These are phyloP conservation scores for Oceanites oceanicus DNA, from an alignment of 2,113 vertebrate species.

Conservation along the genomic window DNA sequence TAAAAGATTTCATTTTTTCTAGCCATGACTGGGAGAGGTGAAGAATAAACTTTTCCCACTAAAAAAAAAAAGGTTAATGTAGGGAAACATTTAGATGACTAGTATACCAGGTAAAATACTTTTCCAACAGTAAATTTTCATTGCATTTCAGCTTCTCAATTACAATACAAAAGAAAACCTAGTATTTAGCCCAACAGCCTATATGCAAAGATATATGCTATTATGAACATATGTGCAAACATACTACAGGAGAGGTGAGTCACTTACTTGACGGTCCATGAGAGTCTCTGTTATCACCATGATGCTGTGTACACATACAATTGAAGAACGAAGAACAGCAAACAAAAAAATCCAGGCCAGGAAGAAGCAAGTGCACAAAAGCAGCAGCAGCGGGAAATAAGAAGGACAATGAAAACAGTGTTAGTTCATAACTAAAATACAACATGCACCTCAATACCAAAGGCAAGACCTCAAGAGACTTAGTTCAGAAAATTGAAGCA, in stretches of 20 bases:
- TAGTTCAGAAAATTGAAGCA: constrained; percentile 18
- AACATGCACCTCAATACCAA: constrained; percentile 61
- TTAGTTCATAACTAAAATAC: constrained; percentile 74
- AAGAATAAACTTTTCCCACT: neutral
- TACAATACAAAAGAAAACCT: neutral
- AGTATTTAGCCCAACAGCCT: neutral
- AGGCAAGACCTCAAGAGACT: neutral
- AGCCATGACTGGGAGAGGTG: neutral
- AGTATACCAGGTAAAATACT: neutral
- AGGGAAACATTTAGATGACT: neutral
- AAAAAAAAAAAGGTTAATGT: neutral
- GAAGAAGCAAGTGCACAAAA: constrained; percentile 73
- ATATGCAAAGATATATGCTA: neutral
- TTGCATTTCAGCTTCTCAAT: neutral
- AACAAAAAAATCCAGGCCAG: constrained; percentile 75
- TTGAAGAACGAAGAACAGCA: constrained; percentile 70
- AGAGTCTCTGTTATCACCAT: constrained; percentile 84
- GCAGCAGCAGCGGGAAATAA: constrained; percentile 58
- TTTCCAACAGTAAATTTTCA: neutral
- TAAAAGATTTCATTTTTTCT: neutral
- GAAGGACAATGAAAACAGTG: constrained; percentile 77
- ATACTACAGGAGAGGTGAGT: constrained; percentile 22
- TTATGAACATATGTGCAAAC: neutral
- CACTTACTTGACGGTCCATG: constrained; percentile 84
- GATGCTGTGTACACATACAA: constrained; percentile 75